Evolutionary conservation across 2,113 vertebrate species (phyloP).

Genomic region (Neopipo cinnamomea): DNA sequence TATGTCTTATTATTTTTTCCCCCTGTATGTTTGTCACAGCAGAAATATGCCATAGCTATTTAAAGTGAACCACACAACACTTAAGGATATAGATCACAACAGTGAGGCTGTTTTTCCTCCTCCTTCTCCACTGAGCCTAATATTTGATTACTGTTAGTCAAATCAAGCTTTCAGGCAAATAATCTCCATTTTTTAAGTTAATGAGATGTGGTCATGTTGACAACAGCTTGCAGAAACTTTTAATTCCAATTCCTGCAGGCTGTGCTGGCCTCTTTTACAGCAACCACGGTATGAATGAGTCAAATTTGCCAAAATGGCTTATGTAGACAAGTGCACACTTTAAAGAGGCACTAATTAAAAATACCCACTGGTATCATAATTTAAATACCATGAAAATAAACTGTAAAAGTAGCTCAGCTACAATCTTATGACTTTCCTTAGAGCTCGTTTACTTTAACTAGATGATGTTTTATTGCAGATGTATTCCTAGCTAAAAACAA

Average conservation of each 20-base stretch:
- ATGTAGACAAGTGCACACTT: constrained; percentile 81
- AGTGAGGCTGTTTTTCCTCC: constrained; percentile 44
- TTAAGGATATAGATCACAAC: constrained; percentile 69
- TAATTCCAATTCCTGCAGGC: constrained; percentile 81
- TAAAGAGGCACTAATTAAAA: constrained; percentile 81
- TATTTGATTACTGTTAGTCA: constrained; percentile 84
- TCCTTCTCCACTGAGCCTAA: constrained; percentile 66
- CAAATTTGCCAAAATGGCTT: constrained; percentile 82
- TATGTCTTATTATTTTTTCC: constrained; percentile 47
- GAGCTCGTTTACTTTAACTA: constrained; percentile 71
- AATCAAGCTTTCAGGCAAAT: constrained; percentile 83
- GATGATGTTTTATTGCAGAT: constrained; percentile 66
- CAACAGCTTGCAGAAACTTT: constrained; percentile 84
- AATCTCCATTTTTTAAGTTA: constrained; percentile 83
- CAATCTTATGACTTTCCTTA: constrained; percentile 71
- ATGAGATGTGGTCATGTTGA: constrained; percentile 81
- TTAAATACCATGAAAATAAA: constrained; percentile 84
- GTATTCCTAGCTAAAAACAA: constrained; percentile 64
- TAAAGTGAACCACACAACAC: constrained; percentile 73
- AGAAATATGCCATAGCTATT: constrained; percentile 75
- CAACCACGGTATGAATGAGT: constrained; percentile 78
- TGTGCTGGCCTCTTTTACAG: constrained; percentile 80
- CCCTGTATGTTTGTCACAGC: constrained; percentile 72
- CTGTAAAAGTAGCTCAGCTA: constrained; percentile 74
- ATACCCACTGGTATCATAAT: constrained; percentile 83